Evolutionary conservation across 2,797 vertebrate species (phyloP).

Genomic region (Danio jaintianensis): DNA sequence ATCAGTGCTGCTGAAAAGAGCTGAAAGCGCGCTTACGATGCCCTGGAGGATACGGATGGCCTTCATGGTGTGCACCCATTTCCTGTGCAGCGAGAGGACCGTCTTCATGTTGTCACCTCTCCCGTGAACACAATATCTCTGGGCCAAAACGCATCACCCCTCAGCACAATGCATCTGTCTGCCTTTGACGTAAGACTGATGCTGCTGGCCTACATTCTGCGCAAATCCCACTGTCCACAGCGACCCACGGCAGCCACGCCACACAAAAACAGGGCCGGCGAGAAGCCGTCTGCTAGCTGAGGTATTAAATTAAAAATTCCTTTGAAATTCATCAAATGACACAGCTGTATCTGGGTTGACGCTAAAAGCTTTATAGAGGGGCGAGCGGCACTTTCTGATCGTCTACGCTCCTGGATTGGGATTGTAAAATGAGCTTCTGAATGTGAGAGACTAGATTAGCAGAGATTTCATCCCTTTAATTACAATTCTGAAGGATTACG

Average conservation of each 20-base stretch:
- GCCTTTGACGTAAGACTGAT: conserved; percentile 87
- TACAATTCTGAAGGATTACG: conserved; percentile 14
- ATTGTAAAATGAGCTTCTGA: background rate
- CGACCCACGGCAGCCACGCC: conserved; percentile 38
- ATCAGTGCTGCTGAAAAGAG: background rate
- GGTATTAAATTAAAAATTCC: conserved; percentile 26
- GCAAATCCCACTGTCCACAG: conserved; percentile 86
- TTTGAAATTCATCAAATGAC: conserved; percentile 26
- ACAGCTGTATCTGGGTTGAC: conserved; percentile 11
- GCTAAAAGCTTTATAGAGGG: background rate
- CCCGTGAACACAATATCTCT: conserved; percentile 26
- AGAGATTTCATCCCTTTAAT: conserved; percentile 17
- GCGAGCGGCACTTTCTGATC: background rate
- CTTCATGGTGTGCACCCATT: conserved; percentile 89
- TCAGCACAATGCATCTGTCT: conserved; percentile 78
- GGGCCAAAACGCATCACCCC: conserved; percentile 45
- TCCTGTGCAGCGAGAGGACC: conserved; percentile 84
- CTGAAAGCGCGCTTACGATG: conserved; percentile 82
- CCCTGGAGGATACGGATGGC: conserved; percentile 89
- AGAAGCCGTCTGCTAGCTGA: conserved; percentile 23
- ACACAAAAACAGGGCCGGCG: conserved; percentile 38
- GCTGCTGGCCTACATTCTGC: conserved; percentile 93
- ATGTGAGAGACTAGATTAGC: conserved; percentile 1
- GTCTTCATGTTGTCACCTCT: conserved; percentile 82
- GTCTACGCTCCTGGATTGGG: background rate